Base-by-base conservation (phyloP, 1,140 invertebrate genomes). In the Cataglyphis hispanica region DNA sequence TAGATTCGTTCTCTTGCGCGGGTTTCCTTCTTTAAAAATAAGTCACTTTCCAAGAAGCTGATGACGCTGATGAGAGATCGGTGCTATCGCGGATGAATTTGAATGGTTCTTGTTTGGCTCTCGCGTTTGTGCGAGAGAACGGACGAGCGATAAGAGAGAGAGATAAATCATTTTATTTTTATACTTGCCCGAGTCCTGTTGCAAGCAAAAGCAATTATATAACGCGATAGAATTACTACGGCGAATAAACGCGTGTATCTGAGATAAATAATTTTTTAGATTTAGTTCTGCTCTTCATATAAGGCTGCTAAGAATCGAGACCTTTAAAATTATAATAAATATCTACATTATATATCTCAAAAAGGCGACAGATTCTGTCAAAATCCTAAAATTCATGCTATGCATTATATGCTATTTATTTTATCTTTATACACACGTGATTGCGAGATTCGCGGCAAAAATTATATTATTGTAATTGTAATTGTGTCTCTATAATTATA, bases 1-100 rank as follows among this genome's bases (percentile, higher is more conserved):
- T 50, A 50, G 16, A 50, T 50, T 50, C 10, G 16, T 4, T 16
- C 1, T 70, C 27, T 1, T 10, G 10, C 7, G 10, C 19, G 22
- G n/a, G 2, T 6, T 53, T 78, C n/a, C 61, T 67, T 25, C n/a
- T 78, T 31, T 78, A 78, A 66, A 78, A 78, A 78, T 78, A 67
- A 50, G 31, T 13, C 40, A 7, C 34, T 78, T 80, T 80, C 34
- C 46, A 13, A 2, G 31, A 80, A 78, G 2, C 19, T 22, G 10
- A 19, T 11, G 60, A 3, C 25, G 27, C n/a, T 6, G 13, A 27
- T 22, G 8, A 19, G 34, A 37, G 10, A 37, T 10, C n/a, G 7
- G n/a, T 37, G 31, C 13, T 19, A 7, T 25, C 16, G 13, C 7
- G 11, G 1, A 10, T 25, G 7, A 27, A 10, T 3, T 22, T 19